phyloP scores from a whole-genome alignment of 2,888 invertebrate species.

The Trypoxylon attenuatum region DNA sequence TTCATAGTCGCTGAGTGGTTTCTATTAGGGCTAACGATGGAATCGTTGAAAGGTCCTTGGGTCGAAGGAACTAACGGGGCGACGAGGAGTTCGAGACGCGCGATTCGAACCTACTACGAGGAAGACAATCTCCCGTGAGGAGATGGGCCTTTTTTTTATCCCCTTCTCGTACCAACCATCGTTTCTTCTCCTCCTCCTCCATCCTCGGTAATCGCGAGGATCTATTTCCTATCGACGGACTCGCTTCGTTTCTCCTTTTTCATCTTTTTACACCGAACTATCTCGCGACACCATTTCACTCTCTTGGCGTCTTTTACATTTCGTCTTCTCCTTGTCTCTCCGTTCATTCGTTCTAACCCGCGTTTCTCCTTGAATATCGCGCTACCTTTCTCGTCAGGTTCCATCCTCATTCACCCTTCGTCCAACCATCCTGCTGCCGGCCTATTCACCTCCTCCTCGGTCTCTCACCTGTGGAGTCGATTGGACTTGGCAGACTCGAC shows the following conservation, averaged over 20 bases:
- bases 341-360: background rate
- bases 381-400: background rate
- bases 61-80: constrained; percentile 33
- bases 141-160: constrained; percentile 65
- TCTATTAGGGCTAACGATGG: constrained; percentile 57
- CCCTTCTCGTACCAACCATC: constrained; percentile 19
- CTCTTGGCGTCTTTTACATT: no score
- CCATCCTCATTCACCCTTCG: constrained; percentile 7
- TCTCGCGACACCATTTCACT: background rate
- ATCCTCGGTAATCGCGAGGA: constrained; percentile 56
- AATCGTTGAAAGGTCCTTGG: constrained; percentile 12
- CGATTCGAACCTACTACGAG: no score
- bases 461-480: constrained; percentile 47
- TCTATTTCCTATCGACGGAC: constrained; percentile 72
- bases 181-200: constrained; percentile 11
- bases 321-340: background rate
- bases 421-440: constrained; percentile 1
- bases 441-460: background rate
- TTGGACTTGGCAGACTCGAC: constrained; percentile 46
- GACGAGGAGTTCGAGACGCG: no score
- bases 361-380: no score
- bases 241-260: constrained; percentile 32
- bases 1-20: constrained; percentile 69
- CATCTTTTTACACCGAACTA: background rate
- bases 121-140: constrained; percentile 74